phyloP scores from a whole-genome alignment of 2,888 invertebrate species.

The Nebria salina region DNA sequence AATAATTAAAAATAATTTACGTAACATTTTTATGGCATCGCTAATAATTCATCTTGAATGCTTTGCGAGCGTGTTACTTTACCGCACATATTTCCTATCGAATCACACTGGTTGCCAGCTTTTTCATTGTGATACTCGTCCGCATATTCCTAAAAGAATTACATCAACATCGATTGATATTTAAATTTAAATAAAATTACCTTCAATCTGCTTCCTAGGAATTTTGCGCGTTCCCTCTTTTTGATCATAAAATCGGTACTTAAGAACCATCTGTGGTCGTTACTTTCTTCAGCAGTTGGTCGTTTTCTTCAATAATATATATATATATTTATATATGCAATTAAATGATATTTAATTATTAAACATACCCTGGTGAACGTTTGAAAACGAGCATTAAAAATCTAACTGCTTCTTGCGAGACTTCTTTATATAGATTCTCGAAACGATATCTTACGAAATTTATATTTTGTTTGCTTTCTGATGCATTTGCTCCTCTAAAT shows the following conservation, averaged over 20 bases:
- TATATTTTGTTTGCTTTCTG: constrained; percentile 91
- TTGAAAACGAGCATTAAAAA: constrained; percentile 97
- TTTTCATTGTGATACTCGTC: constrained; percentile 82
- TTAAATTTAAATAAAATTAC: constrained; percentile 58
- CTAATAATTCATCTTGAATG: constrained; percentile 84
- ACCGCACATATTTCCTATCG: constrained; percentile 67
- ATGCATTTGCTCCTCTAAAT: constrained; percentile 82
- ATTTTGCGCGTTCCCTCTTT: constrained; percentile 87
- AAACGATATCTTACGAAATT: constrained; percentile 92
- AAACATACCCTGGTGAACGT: constrained; percentile 84
- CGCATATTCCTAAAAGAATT: constrained; percentile 73
- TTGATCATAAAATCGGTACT: constrained; percentile 93
- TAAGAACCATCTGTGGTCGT: constrained; percentile 95
- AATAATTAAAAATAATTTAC: neutral
- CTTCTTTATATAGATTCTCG: constrained; percentile 92
- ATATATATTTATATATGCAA: constrained; percentile 29
- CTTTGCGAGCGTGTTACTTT: constrained; percentile 79
- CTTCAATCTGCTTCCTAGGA: constrained; percentile 85
- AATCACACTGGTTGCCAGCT: constrained; percentile 69
- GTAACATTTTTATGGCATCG: constrained; percentile 56
- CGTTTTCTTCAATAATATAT: constrained; percentile 77
- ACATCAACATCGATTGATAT: neutral
- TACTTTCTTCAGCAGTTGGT: constrained; percentile 92
- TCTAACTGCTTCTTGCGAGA: constrained; percentile 90
- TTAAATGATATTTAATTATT: constrained; percentile 3